Conservation (phyloP, 2,113 vertebrate genomes). For the Panurus biarmicus region DNA sequence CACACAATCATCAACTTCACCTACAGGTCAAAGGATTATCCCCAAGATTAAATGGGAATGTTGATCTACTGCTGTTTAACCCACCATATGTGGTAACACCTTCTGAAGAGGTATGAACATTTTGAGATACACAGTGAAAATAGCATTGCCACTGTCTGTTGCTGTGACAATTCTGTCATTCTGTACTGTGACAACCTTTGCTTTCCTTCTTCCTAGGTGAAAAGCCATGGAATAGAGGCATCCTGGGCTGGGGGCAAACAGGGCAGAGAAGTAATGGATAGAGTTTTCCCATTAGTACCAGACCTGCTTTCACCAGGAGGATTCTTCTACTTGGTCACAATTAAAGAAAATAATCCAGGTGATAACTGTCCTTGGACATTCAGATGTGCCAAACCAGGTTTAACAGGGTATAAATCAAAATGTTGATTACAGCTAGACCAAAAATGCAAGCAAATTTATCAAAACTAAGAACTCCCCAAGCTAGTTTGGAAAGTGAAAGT, state of each 20-base stretch:
- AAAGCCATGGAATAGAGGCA: constrained; percentile 80
- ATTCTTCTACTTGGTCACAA: constrained; percentile 85
- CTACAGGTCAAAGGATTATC: constrained; percentile 78
- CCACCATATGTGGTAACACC: constrained; percentile 93
- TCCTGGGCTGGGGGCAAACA: constrained; percentile 89
- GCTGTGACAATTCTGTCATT: background rate
- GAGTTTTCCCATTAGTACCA: constrained; percentile 80
- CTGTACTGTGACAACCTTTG: background rate
- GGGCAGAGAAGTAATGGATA: constrained; percentile 88
- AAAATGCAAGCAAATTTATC: background rate
- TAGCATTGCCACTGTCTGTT: background rate
- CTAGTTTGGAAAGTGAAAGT: background rate
- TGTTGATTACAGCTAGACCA: background rate
- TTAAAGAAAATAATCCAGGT: constrained; percentile 91
- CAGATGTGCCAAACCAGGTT: background rate
- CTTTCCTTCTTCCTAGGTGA: constrained; percentile 72
- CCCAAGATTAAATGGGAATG: constrained; percentile 80
- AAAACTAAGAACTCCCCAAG: background rate
- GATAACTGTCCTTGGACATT: background rate
- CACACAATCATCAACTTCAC: background rate
- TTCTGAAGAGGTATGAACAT: constrained; percentile 81
- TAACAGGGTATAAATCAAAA: background rate
- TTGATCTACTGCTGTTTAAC: constrained; percentile 92
- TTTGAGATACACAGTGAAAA: background rate
- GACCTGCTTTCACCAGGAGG: constrained; percentile 82